A percentile compares a stretch with the other conserved stretches of the same genome.
phyloP scores from a whole-genome alignment of 2,888 invertebrate species.

The Trichopria drosophilae region DNA sequence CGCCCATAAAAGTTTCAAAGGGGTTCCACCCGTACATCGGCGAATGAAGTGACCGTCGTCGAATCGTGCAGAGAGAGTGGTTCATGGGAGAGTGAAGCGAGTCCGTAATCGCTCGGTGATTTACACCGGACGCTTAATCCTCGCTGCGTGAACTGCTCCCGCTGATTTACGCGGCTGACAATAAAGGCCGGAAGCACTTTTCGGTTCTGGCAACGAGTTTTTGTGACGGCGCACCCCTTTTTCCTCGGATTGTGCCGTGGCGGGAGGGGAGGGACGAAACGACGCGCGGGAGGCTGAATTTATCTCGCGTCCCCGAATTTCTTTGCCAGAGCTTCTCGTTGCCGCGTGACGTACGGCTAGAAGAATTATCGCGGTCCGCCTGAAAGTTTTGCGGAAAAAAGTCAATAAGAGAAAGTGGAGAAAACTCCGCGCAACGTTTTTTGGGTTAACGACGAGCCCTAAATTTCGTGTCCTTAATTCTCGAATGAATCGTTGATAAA shows the following conservation, averaged over 20 bases:
- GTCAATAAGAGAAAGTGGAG: slow-evolving; percentile 17
- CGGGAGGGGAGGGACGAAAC: slow-evolving; percentile 7
- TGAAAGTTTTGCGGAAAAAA: slow-evolving; percentile 6
- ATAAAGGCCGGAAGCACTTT: slow-evolving; percentile 47
- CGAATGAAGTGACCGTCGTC: slow-evolving; percentile 24
- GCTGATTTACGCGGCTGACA: slow-evolving; percentile 46
- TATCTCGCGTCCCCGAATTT: slow-evolving; percentile 37
- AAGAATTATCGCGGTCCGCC: slow-evolving; percentile 29
- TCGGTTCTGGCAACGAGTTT: slow-evolving; percentile 44
- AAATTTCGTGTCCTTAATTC: too few relatives aligned
- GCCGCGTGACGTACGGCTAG: slow-evolving; percentile 16
- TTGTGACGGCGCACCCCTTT: slow-evolving; percentile 36
- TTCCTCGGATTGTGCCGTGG: not conserved
- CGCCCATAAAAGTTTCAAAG: slow-evolving; percentile 21
- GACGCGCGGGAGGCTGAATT: slow-evolving; percentile 29
- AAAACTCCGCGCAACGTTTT: slow-evolving; percentile 9
- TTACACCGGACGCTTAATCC: slow-evolving; percentile 45
- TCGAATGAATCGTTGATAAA: too few relatives aligned
- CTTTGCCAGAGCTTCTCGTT: slow-evolving; percentile 17
- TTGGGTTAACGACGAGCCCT: too few relatives aligned
- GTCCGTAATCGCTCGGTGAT: slow-evolving; percentile 46
- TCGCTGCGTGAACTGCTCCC: slow-evolving; percentile 29
- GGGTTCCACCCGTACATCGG: not conserved
- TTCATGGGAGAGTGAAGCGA: slow-evolving; percentile 39
- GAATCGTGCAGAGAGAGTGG: slow-evolving; percentile 3